Evolutionary conservation across 1,140 invertebrate species (phyloP).

Genomic region (Neelides sp.): DNA sequence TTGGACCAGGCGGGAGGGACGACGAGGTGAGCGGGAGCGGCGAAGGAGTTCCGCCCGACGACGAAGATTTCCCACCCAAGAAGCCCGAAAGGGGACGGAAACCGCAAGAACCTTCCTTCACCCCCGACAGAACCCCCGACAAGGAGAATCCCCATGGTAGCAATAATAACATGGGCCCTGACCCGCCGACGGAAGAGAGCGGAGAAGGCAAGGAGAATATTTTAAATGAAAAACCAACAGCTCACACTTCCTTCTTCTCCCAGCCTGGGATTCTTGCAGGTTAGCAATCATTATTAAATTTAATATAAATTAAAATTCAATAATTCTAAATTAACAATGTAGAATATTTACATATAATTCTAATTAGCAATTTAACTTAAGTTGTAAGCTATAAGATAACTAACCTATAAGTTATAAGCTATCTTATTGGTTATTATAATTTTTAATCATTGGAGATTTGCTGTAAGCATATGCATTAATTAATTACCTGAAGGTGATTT

Average conservation of each 20-base stretch:
- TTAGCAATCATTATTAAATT: conserved; percentile 37
- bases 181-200: background rate
- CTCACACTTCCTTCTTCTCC: conserved; percentile 66
- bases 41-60: background rate
- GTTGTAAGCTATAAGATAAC: background rate
- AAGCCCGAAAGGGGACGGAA: conserved; percentile 11
- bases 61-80: conserved; percentile 6
- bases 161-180: conserved; percentile 1
- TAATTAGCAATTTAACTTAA: background rate
- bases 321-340: background rate
- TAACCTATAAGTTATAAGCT: no score
- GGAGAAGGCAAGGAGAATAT: background rate
- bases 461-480: background rate
- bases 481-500: background rate
- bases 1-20: conserved; percentile 3
- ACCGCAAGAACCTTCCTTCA: background rate
- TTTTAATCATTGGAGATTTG: background rate
- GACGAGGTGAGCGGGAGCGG: background rate
- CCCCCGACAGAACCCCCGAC: background rate
- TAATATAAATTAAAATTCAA: background rate
- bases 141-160: background rate
- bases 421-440: no score
- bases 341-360: background rate
- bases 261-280: conserved; percentile 88
- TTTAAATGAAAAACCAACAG: conserved; percentile 14